Base-by-base conservation (phyloP, 2,797 vertebrate genomes). In the Helostoma temminkii region DNA sequence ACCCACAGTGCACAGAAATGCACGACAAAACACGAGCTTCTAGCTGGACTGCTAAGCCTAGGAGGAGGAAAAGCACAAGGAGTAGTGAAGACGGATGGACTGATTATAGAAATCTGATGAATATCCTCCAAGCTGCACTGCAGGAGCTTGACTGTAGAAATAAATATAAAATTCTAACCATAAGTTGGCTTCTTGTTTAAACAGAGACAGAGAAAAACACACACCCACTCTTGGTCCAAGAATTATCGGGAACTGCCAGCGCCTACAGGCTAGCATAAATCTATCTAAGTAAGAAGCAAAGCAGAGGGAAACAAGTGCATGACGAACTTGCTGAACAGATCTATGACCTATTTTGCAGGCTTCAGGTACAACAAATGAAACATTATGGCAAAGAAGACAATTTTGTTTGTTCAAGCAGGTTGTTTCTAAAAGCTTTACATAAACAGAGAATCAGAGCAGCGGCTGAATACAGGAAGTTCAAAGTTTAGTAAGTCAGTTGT, bases 1-100 rank as follows among this genome's bases (percentile, higher is more conserved):
- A 93, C 94, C 95, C 93, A 92, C 88, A 84, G 77, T 69, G 76
- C 81, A 89, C 85, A 84, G 74, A 80, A 19, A 12, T 11, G 24
- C 18, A 41, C 8, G 9, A 41, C 53, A 62, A 67, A 56, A 43
- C 9, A 15, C 65, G 11, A 21, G 60, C 71, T 55, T 78, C 86
- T 56, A 60, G 60, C 79, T 85, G 85, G 74, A 87, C 67, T 19
- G 77, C 88, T 90, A 84, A 26, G 88, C 94, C 96, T 93, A 78
- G 19, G 30, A 21, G 53, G 22, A 61, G 14, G 16, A 66, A 47
- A 60, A 45, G 37, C 42, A 62, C 14, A 26, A 21, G 49, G 26
- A 32, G 56, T 34, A 22, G 8, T 53, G 21, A 48, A 52, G 59
- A 28, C 30, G 42, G 50, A 55, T 16, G 14, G 5, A 0, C 24